phyloP scores from a whole-genome alignment of 2,113 vertebrate species.

The Cinclus mexicanus region DNA sequence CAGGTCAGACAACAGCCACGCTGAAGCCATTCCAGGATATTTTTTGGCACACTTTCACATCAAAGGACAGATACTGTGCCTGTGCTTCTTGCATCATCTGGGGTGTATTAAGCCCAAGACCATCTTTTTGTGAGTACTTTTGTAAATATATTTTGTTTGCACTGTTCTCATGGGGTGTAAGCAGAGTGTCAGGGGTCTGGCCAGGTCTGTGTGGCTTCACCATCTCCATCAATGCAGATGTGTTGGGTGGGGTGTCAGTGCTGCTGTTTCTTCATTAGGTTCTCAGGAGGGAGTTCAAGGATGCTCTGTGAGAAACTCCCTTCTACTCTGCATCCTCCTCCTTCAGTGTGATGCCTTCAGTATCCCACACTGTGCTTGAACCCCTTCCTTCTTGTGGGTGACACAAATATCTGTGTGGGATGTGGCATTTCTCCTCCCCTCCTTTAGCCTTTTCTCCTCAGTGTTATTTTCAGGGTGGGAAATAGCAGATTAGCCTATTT shows the following conservation, averaged over 20 bases:
- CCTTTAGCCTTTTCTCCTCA: neutral
- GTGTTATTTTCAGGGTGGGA: neutral
- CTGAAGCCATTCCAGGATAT: neutral
- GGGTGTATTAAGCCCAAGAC: neutral
- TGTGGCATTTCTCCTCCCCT: neutral
- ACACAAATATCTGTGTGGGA: neutral
- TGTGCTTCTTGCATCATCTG: neutral
- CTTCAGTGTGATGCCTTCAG: neutral
- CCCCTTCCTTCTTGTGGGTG: neutral
- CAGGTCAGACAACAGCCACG: neutral
- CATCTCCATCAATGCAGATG: fast-evolving
- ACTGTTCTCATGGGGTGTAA: neutral
- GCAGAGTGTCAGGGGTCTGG: neutral
- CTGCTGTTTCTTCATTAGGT: neutral
- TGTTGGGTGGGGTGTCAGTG: neutral
- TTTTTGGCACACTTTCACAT: neutral
- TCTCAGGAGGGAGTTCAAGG: neutral
- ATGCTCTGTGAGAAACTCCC: neutral
- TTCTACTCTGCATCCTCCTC: neutral
- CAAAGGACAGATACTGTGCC: neutral
- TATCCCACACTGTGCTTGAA: neutral
- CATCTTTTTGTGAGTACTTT: neutral
- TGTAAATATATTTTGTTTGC: neutral
- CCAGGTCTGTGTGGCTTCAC: neutral
- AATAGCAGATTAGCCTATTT: neutral